Evolutionary conservation across 1,140 invertebrate species (phyloP).

Genomic region (Drosophila pallidifrons): DNA sequence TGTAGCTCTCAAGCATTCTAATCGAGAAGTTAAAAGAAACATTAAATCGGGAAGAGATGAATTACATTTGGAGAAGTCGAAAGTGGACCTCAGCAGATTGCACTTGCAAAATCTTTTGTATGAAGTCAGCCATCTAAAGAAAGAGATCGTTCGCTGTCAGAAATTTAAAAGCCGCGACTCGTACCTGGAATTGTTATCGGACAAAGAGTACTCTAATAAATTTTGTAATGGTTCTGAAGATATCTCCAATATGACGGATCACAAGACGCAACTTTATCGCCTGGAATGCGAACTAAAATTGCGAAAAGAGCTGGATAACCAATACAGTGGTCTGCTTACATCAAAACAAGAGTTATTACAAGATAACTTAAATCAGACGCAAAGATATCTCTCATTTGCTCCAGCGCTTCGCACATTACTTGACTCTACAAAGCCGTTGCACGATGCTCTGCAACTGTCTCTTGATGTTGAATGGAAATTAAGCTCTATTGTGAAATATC

Average conservation of each 20-base stretch:
- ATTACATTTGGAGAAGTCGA: constrained; percentile 91
- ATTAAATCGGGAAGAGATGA: constrained; percentile 93
- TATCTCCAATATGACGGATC: constrained; percentile 86
- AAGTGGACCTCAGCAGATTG: constrained; percentile 95
- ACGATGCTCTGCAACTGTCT: constrained; percentile 94
- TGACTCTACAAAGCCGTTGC: constrained; percentile 94
- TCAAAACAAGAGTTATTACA: constrained; percentile 91
- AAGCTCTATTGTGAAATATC: constrained; percentile 90
- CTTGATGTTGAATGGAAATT: constrained; percentile 91
- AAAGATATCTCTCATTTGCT: constrained; percentile 92
- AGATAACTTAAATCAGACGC: constrained; percentile 92
- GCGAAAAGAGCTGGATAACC: constrained; percentile 91
- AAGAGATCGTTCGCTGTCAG: constrained; percentile 96
- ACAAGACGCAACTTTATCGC: constrained; percentile 93
- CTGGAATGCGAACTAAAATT: constrained; percentile 97
- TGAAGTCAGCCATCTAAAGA: constrained; percentile 96
- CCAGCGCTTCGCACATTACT: constrained; percentile 92
- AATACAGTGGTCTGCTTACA: constrained; percentile 91
- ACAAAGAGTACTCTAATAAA: constrained; percentile 87
- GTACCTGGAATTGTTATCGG: constrained; percentile 93
- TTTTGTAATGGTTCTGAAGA: constrained; percentile 86
- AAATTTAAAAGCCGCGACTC: constrained; percentile 98
- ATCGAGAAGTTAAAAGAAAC: constrained; percentile 94
- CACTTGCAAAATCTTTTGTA: constrained; percentile 98
- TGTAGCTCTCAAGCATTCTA: constrained; percentile 94